These are phyloP conservation scores for Sinocyclocheilus rhinocerous DNA, from an alignment of 2,113 vertebrate species.

Conservation along the genomic window DNA sequence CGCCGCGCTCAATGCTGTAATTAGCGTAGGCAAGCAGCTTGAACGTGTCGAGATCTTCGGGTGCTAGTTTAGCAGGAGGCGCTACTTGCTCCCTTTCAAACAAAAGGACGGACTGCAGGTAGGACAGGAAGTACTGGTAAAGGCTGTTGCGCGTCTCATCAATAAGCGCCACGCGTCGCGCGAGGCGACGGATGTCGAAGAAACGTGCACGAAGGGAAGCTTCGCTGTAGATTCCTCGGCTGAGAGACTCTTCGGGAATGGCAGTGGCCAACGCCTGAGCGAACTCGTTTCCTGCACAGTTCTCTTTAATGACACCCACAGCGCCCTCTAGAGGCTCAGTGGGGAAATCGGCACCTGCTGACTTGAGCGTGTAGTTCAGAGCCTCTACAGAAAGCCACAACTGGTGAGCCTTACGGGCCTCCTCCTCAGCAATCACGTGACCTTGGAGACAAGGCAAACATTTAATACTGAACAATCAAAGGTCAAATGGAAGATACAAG, in stretches of 20 bases:
- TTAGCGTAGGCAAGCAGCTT: constrained; percentile 90
- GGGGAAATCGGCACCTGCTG: constrained; percentile 74
- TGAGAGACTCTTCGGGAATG: constrained; percentile 85
- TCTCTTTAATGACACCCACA: constrained; percentile 78
- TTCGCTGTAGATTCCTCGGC: constrained; percentile 89
- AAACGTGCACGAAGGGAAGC: constrained; percentile 89
- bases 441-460: constrained; percentile 62
- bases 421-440: constrained; percentile 87
- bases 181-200: constrained; percentile 82
- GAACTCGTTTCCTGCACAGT: constrained; percentile 82
- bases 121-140: constrained; percentile 96
- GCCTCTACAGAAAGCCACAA: constrained; percentile 96
- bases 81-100: constrained; percentile 82
- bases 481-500: neutral
- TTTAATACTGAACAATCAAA: neutral
- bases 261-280: constrained; percentile 81
- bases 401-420: constrained; percentile 89
- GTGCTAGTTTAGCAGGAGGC: constrained; percentile 80
- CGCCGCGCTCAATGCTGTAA: constrained; percentile 91
- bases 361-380: constrained; percentile 83
- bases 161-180: constrained; percentile 87
- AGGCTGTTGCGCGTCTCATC: constrained; percentile 93
- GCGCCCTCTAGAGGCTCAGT: constrained; percentile 81
- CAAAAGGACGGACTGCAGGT: constrained; percentile 89
- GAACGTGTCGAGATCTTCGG: constrained; percentile 86